These are phyloP conservation scores for Girardia tigrina DNA, from an alignment of 2,888 invertebrate species.

Conservation along the genomic window DNA sequence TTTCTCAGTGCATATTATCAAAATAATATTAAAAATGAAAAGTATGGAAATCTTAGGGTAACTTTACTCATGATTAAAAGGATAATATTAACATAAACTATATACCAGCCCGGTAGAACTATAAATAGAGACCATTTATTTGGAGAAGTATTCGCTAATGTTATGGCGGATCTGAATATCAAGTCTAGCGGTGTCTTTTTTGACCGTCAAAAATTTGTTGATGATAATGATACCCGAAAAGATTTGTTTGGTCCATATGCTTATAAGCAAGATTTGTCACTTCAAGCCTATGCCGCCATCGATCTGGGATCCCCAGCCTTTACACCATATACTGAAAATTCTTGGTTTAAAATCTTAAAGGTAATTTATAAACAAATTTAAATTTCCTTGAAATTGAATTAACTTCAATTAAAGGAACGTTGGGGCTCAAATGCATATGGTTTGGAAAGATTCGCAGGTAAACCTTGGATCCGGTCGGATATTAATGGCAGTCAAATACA, in stretches of 20 bases:
- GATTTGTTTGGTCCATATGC: conserved; percentile 43
- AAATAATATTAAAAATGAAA: conserved; percentile 42
- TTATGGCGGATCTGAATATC: conserved; percentile 76
- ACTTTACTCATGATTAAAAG: background rate
- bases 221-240: conserved; percentile 38
- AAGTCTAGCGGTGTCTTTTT: conserved; percentile 79
- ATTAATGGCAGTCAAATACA: conserved; percentile 50
- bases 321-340: conserved; percentile 18
- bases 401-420: conserved; percentile 62
- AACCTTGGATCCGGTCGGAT: conserved; percentile 75
- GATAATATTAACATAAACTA: background rate
- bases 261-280: conserved; percentile 37
- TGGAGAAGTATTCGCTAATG: conserved; percentile 75
- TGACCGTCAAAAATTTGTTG: conserved; percentile 85
- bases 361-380: background rate
- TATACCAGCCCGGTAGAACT: conserved; percentile 57
- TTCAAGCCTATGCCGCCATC: conserved; percentile 35
- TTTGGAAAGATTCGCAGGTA: conserved; percentile 73
- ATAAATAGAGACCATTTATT: conserved; percentile 88
- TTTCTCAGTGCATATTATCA: conserved; percentile 87
- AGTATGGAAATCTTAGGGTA: conserved; percentile 40
- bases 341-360: conserved; percentile 19
- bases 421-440: conserved; percentile 84
- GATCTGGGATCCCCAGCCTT: conserved; percentile 18
- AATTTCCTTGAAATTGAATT: no score